These are phyloP conservation scores for Uria aalge DNA, from an alignment of 2,113 vertebrate genomes.

Conservation along the genomic window DNA sequence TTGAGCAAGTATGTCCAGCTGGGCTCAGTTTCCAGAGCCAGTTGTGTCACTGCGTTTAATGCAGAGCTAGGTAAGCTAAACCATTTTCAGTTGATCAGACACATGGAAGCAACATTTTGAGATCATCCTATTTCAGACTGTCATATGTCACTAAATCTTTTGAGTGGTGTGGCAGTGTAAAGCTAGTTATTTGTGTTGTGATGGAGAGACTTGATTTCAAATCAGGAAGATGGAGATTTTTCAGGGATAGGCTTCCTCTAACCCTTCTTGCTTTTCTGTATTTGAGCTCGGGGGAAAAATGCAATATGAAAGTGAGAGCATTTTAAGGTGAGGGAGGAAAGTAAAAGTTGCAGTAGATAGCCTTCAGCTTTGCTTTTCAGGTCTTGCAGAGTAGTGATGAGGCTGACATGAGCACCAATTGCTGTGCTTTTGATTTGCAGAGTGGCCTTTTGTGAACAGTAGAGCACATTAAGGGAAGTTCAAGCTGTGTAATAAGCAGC, in stretches of 20 bases:
- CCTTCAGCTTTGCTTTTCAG: not conserved
- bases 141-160: not conserved
- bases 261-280: not conserved
- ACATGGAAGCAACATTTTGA: not conserved
- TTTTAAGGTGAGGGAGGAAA: not conserved
- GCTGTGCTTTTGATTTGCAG: not conserved
- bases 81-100: not conserved
- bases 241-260: not conserved
- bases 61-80: not conserved
- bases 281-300: not conserved
- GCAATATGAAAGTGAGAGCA: not conserved
- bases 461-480: not conserved
- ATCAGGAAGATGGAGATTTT: not conserved
- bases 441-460: not conserved
- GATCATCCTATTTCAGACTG: not conserved
- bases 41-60: not conserved
- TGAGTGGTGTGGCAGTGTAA: not conserved
- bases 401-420: not conserved
- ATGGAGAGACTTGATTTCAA: not conserved
- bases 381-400: not conserved
- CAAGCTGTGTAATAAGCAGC: not conserved
- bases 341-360: not conserved
- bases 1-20: not conserved
- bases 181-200: not conserved
- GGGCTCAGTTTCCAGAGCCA: not conserved